These are phyloP conservation scores for Trimorus sp. DNA, from an alignment of 2,888 invertebrate species.

Conservation along the genomic window DNA sequence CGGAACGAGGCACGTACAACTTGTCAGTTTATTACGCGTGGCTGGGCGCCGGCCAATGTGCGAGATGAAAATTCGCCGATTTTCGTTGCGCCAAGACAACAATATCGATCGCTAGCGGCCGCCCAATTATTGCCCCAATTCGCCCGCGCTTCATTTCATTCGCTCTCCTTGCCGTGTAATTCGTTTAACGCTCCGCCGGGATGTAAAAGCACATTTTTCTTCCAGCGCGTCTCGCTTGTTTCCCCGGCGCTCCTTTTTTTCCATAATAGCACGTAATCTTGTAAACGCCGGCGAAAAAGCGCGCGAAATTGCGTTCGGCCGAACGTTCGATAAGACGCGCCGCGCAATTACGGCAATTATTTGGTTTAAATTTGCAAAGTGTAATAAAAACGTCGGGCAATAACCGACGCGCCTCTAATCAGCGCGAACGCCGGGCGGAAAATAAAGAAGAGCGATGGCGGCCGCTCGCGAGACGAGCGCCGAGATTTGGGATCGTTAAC, in stretches of 20 bases:
- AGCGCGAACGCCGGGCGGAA: constrained; percentile 58
- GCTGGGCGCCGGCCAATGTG: constrained; percentile 38
- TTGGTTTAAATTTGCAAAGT: constrained; percentile 37
- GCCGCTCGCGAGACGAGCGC: constrained; percentile 64
- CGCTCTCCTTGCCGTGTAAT: constrained; percentile 1
- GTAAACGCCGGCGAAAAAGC: too few relatives aligned
- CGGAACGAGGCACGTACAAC: constrained; percentile 60
- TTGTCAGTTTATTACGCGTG: constrained; percentile 64
- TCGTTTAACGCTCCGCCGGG: not conserved
- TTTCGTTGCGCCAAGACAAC: constrained; percentile 39
- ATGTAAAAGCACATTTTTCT: constrained; percentile 6
- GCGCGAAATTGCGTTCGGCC: too few relatives aligned
- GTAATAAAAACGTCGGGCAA: constrained; percentile 48
- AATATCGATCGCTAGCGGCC: constrained; percentile 17
- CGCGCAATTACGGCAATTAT: constrained; percentile 46
- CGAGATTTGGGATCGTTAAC: constrained; percentile 69
- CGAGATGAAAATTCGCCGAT: constrained; percentile 49
- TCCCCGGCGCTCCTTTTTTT: not conserved
- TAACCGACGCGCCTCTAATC: constrained; percentile 55
- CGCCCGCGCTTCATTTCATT: constrained; percentile 15
- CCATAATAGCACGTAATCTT: not conserved
- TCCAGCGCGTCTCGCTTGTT: too few relatives aligned
- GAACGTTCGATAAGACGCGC: constrained; percentile 30
- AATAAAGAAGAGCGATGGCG: constrained; percentile 62
- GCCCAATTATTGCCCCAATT: constrained; percentile 37